These are phyloP conservation scores for Gortyna flavago DNA, from an alignment of 2,888 invertebrate species.

Conservation along the genomic window DNA sequence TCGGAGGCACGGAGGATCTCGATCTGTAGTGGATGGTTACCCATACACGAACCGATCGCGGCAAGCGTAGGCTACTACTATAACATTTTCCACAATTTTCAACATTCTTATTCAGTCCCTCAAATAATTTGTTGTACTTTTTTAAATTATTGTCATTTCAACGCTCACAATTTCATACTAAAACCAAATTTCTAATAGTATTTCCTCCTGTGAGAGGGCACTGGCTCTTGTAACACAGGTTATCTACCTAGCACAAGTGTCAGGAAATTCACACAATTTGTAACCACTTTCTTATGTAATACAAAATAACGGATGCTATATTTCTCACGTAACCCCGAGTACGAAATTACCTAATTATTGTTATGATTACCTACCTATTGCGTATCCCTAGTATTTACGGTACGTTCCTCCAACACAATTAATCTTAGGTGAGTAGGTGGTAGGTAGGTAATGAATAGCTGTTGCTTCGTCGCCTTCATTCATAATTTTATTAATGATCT, in stretches of 20 bases:
- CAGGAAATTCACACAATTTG: too few species aligned
- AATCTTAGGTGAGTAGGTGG: conserved; percentile 41
- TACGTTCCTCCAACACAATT: conserved; percentile 41
- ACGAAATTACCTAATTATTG: conserved; percentile 33
- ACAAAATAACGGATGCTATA: conserved; percentile 18
- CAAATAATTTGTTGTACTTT: background rate
- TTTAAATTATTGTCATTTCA: too few species aligned
- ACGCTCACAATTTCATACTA: too few species aligned
- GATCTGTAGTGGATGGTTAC: background rate
- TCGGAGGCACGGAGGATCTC: background rate
- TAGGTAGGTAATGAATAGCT: conserved; percentile 50
- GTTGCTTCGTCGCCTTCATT: conserved; percentile 41
- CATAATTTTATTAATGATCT: conserved; percentile 56
- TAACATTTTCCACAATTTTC: background rate
- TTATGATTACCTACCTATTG: conserved; percentile 39
- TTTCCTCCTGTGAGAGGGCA: too few species aligned
- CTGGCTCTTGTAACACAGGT: too few species aligned
- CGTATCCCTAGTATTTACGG: conserved; percentile 10
- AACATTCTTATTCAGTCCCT: background rate
- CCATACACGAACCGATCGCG: background rate
- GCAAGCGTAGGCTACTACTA: background rate
- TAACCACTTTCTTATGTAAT: too few species aligned
- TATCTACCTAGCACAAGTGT: too few species aligned
- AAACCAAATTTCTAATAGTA: too few species aligned
- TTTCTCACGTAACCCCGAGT: conserved; percentile 30